Conservation (phyloP, 2,113 vertebrate species). For the Archocentrus centrarchus region DNA sequence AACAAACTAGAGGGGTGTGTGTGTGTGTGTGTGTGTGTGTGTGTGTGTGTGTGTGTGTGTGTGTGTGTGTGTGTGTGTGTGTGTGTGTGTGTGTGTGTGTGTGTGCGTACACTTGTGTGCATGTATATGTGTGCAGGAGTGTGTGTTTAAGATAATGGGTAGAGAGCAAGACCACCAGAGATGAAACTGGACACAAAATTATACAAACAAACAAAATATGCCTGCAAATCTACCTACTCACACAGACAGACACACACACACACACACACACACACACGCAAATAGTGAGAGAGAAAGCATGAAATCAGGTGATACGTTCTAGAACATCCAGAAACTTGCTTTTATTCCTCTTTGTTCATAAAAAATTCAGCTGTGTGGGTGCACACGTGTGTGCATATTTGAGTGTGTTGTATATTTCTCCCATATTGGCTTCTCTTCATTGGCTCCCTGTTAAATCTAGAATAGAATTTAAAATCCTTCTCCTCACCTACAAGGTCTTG, state of each 20-base stretch:
- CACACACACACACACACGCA: not conserved
- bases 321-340: not conserved
- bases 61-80: not conserved
- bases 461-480: too few species aligned
- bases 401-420: too few species aligned
- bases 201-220: not conserved
- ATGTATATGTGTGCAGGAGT: not conserved
- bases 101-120: not conserved
- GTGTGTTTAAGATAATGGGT: not conserved
- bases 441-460: too few species aligned
- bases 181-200: not conserved
- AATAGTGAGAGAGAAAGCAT: too few species aligned
- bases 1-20: slow-evolving; percentile 8
- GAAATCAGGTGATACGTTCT: slow-evolving; percentile 2
- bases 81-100: slow-evolving; percentile 1
- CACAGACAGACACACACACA: not conserved
- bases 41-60: slow-evolving; percentile 3
- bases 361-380: too few species aligned
- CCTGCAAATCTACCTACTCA: not conserved
- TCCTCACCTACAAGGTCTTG: too few species aligned
- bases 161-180: slow-evolving; percentile 2
- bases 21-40: not conserved
- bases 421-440: too few species aligned
- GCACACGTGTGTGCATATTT: too few species aligned
- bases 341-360: too few species aligned